These are phyloP conservation scores for Pomatostomus ruficeps DNA, from an alignment of 2,113 vertebrate species.

Conservation along the genomic window DNA sequence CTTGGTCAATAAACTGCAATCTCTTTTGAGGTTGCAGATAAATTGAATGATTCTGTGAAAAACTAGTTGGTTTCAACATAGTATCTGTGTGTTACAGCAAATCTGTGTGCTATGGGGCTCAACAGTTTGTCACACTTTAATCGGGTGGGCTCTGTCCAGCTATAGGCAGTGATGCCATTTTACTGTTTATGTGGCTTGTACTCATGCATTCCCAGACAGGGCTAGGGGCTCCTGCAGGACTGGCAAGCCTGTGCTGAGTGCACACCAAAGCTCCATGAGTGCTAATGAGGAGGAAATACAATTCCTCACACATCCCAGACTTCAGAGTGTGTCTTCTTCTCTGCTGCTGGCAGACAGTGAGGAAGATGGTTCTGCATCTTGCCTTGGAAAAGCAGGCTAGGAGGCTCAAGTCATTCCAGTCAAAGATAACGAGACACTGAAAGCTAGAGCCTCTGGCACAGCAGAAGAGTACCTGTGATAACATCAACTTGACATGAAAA, in stretches of 20 bases:
- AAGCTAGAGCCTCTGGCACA: neutral
- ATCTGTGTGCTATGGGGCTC: neutral
- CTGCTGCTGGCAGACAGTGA: neutral
- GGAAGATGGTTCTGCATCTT: neutral
- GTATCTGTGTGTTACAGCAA: neutral
- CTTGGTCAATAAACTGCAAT: conserved; percentile 17
- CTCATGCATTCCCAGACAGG: neutral
- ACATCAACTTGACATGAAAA: neutral
- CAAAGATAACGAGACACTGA: neutral
- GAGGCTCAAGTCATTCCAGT: neutral
- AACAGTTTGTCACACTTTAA: neutral
- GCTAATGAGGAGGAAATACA: neutral
- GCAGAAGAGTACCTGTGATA: neutral
- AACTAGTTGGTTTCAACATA: neutral
- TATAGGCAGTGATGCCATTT: neutral
- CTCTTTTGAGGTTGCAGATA: neutral
- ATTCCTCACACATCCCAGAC: neutral
- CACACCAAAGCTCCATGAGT: neutral
- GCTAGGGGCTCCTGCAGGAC: neutral
- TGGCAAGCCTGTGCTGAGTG: neutral
- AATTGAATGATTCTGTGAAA: neutral
- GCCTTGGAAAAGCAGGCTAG: neutral
- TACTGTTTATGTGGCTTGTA: neutral
- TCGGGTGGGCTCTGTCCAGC: neutral
- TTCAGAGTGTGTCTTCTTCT: neutral